phyloP scores from a whole-genome alignment of 2,797 vertebrate genomes.

The Synanceia verrucosa region DNA sequence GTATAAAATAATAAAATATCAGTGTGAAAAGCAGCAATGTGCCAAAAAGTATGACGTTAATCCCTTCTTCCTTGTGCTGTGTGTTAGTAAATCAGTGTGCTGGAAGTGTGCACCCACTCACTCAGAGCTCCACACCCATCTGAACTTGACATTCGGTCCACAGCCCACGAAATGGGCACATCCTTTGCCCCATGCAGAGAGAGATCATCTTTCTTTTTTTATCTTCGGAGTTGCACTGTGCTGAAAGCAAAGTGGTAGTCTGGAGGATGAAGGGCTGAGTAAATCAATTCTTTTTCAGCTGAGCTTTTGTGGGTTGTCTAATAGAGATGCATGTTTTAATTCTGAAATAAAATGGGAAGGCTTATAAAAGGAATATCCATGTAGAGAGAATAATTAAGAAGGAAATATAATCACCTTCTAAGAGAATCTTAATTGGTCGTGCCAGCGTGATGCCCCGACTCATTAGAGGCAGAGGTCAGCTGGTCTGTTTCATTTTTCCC shows the following conservation, averaged over 20 bases:
- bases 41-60: conserved; percentile 2
- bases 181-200: background rate
- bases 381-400: conserved; percentile 32
- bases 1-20: conserved; percentile 14
- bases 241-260: conserved; percentile 25
- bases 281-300: conserved; percentile 38
- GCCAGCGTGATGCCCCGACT: background rate
- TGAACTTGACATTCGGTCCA: conserved; percentile 11
- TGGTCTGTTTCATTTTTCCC: conserved; percentile 13
- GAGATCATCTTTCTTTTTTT: conserved; percentile 8
- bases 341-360: conserved; percentile 15
- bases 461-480: conserved; percentile 7
- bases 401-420: background rate
- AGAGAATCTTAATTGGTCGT: conserved; percentile 24
- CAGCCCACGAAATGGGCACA: background rate
- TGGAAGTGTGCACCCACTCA: background rate
- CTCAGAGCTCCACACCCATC: background rate
- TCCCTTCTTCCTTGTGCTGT: background rate
- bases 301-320: conserved; percentile 24
- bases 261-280: conserved; percentile 14
- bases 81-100: conserved; percentile 6
- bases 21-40: background rate
- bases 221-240: conserved; percentile 4
- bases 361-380: conserved; percentile 37
- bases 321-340: conserved; percentile 24